A percentile compares a stretch with the other conserved stretches of the same genome.
Conservation (phyloP, 2,113 vertebrate species). For the Lycocorax pyrrhopterus region DNA sequence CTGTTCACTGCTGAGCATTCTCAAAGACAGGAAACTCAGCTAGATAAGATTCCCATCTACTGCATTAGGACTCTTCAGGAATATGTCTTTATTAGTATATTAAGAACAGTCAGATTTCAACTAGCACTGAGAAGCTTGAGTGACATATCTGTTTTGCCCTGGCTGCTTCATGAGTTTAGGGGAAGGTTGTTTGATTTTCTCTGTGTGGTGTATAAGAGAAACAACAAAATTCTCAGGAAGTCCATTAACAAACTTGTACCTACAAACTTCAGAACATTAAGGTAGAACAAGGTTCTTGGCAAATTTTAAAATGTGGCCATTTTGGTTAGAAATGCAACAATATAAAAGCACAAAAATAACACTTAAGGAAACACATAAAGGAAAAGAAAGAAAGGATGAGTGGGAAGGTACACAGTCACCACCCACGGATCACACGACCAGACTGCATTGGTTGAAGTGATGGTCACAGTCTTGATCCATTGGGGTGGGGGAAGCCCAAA, state of each 20-base stretch:
- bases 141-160: not conserved
- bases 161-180: not conserved
- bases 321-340: not conserved
- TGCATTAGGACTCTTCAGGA: not conserved
- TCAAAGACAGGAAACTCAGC: not conserved
- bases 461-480: not conserved
- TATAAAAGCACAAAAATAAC: not conserved
- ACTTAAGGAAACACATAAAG: not conserved
- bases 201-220: not conserved
- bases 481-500: not conserved
- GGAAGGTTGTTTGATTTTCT: not conserved
- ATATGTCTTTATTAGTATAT: not conserved
- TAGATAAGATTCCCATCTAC: not conserved
- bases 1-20: not conserved
- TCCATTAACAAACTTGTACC: not conserved
- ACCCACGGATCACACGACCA: fast-evolving
- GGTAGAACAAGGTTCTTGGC: not conserved
- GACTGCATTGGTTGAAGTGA: not conserved
- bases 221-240: not conserved
- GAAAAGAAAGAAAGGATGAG: not conserved
- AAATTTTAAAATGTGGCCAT: not conserved
- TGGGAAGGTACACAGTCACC: not conserved
- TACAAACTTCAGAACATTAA: not conserved
- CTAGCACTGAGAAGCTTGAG: not conserved
- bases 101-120: not conserved